phyloP scores from a whole-genome alignment of 2,888 invertebrate genomes.

The Pterostichus niger region DNA sequence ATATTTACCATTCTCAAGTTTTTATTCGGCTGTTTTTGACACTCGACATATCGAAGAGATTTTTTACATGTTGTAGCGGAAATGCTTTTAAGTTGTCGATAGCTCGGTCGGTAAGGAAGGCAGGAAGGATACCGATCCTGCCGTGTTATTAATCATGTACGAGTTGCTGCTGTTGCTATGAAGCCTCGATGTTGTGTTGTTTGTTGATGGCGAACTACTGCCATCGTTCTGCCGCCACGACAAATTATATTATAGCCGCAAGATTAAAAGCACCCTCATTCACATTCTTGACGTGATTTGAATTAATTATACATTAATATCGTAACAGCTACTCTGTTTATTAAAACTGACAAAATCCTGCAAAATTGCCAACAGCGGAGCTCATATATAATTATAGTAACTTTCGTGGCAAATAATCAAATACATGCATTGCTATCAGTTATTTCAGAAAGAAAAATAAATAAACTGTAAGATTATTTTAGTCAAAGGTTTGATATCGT shows the following conservation, averaged over 20 bases:
- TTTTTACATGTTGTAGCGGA: slow-evolving; percentile 16
- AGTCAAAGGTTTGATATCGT: too few relatives aligned
- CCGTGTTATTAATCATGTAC: slow-evolving; percentile 28
- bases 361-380: too few relatives aligned
- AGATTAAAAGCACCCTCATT: slow-evolving; percentile 7
- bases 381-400: too few relatives aligned
- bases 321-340: too few relatives aligned
- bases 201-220: not conserved
- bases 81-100: slow-evolving; percentile 66
- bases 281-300: not conserved
- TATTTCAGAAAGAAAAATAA: too few relatives aligned
- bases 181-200: not conserved
- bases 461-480: too few relatives aligned
- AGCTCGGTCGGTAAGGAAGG: not conserved
- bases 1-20: slow-evolving; percentile 50
- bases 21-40: slow-evolving; percentile 35
- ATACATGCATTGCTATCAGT: too few relatives aligned
- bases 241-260: not conserved
- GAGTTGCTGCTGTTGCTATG: not conserved
- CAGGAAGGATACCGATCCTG: not conserved
- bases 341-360: too few relatives aligned
- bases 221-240: not conserved
- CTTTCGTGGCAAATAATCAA: too few relatives aligned
- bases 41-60: slow-evolving; percentile 22
- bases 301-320: not conserved